Evolutionary conservation across 2,113 vertebrate species (phyloP).

Genomic region (Xiphorhynchus elegans): DNA sequence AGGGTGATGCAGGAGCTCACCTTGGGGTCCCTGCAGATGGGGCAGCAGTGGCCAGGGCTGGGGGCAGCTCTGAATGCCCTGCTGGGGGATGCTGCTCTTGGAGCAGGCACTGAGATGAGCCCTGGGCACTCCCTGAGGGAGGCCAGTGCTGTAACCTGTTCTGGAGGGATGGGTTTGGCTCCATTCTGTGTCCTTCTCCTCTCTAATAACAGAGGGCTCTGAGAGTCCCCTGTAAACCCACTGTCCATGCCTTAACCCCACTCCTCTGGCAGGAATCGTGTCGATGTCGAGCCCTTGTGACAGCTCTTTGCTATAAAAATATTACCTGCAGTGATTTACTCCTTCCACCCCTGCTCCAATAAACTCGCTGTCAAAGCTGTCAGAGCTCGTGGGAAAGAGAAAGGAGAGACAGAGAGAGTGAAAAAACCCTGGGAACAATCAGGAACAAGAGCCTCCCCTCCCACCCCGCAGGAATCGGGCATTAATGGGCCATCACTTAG

Average conservation of each 20-base stretch:
- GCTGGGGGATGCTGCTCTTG: fast-evolving
- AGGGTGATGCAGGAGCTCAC: fast-evolving
- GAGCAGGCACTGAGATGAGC: fast-evolving
- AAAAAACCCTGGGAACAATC: neutral
- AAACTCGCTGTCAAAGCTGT: neutral
- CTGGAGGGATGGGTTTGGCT: neutral
- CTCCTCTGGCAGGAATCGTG: fast-evolving
- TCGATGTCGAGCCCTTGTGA: neutral
- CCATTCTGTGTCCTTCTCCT: neutral
- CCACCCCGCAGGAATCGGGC: neutral
- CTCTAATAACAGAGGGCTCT: neutral
- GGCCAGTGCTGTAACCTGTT: fast-evolving
- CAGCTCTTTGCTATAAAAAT: neutral
- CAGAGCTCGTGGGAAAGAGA: neutral
- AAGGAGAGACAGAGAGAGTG: neutral
- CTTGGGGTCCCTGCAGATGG: neutral
- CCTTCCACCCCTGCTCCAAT: neutral
- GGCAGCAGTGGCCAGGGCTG: neutral
- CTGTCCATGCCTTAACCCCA: fast-evolving
- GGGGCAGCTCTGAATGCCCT: neutral
- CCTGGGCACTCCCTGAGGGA: fast-evolving
- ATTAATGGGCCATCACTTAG: neutral
- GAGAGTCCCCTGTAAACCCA: neutral
- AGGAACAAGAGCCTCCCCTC: neutral
- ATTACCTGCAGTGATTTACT: neutral